Evolutionary conservation across 2,888 invertebrate species (phyloP).

Genomic region (Cataglyphis altisquamis): DNA sequence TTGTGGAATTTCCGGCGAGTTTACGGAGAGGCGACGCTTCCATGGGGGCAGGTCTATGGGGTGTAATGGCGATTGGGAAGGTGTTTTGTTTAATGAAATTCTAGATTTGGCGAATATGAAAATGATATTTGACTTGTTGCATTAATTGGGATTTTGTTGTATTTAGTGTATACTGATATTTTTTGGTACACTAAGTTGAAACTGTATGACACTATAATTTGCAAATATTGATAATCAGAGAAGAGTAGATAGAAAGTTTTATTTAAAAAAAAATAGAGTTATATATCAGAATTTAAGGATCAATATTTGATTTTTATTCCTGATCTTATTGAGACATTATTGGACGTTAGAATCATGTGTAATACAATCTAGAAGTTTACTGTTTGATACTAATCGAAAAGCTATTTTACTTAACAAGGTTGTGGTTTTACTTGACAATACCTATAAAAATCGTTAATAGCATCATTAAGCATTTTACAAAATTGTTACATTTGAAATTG

Average conservation of each 20-base stretch:
- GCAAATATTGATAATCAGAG: background rate
- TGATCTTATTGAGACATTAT: background rate
- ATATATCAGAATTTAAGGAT: background rate
- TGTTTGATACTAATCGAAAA: background rate
- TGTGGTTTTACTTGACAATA: background rate
- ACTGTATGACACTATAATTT: background rate
- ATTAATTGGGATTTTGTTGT: background rate
- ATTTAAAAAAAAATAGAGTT: background rate
- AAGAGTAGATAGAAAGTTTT: background rate
- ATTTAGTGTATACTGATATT: background rate
- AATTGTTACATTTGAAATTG: background rate
- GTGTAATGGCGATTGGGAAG: conserved; percentile 50
- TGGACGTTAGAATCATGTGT: background rate
- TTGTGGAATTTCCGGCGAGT: background rate
- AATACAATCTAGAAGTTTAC: background rate
- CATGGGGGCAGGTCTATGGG: conserved; percentile 22
- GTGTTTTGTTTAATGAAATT: conserved; percentile 34
- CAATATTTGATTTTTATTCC: background rate
- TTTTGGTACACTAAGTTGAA: conserved; percentile 1
- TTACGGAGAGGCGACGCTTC: background rate
- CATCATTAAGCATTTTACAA: background rate
- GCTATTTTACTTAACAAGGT: background rate
- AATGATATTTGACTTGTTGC: background rate
- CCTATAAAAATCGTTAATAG: background rate
- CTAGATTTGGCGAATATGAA: background rate